Conservation (phyloP, 2,797 vertebrate species). For the Distichodus sexfasciatus region DNA sequence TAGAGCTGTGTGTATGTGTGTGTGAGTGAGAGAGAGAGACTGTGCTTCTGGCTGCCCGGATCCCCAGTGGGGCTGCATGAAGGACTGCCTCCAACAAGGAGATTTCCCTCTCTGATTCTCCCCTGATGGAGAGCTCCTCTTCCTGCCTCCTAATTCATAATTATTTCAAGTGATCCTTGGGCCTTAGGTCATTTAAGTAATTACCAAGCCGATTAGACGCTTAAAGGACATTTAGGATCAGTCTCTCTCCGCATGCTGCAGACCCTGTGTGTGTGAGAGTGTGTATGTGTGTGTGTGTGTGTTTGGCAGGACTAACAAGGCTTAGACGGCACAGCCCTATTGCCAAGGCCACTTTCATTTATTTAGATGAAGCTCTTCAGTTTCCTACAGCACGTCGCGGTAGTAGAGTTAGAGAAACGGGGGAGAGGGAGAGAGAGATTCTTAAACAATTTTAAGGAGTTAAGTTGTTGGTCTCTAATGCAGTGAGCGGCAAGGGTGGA, state of each 20-base stretch:
- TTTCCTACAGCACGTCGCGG: conserved; percentile 4
- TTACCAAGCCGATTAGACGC: conserved; percentile 60
- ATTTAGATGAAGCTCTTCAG: conserved; percentile 15
- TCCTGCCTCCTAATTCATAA: conserved; percentile 56
- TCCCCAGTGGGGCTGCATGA: conserved; percentile 38
- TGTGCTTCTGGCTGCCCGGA: conserved; percentile 25
- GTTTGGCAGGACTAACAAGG: conserved; percentile 53
- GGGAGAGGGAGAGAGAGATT: conserved; percentile 8
- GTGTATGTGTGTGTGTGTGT: neutral
- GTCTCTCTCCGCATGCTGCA: conserved; percentile 41
- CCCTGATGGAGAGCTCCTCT: conserved; percentile 48
- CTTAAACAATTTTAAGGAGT: conserved; percentile 28
- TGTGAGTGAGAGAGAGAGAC: neutral
- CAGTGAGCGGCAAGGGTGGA: too few species aligned
- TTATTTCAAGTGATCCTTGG: conserved; percentile 56
- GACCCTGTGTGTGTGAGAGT: conserved; percentile 36
- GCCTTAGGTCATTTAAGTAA: conserved; percentile 61
- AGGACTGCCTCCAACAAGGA: conserved; percentile 49
- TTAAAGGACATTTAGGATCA: conserved; percentile 60
- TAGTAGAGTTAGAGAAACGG: too few species aligned
- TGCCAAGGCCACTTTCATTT: conserved; percentile 24
- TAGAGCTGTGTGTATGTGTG: conserved; percentile 25
- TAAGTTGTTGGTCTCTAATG: conserved; percentile 13
- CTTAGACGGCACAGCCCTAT: conserved; percentile 32
- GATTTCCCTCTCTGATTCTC: conserved; percentile 43